Evolutionary conservation across 2,797 vertebrate species (phyloP).

Genomic region (Eulemur mongoz): DNA sequence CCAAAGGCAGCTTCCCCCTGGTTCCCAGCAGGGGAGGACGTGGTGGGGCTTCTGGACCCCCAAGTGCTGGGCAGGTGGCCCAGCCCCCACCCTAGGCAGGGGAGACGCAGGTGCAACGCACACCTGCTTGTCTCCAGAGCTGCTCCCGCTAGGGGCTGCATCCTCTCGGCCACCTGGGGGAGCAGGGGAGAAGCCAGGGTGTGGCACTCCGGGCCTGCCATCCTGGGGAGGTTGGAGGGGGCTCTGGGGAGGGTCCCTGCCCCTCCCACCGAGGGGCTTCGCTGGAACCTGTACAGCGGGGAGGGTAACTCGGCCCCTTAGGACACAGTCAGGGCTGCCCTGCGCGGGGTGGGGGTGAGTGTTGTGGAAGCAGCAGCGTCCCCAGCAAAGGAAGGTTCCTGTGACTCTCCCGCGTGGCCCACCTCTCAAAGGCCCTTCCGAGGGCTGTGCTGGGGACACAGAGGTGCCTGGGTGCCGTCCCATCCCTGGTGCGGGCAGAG

Average conservation of each 20-base stretch:
- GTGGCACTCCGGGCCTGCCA: rapidly evolving
- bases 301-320: neutral
- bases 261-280: neutral
- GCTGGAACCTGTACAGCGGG: neutral
- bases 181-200: neutral
- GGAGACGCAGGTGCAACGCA: rapidly evolving
- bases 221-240: neutral
- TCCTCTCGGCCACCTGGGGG: neutral
- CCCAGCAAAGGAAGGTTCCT: neutral
- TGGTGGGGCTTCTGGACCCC: neutral
- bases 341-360: no score
- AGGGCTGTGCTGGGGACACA: neutral
- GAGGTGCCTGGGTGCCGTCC: neutral
- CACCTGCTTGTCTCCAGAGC: no score
- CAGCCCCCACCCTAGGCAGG: neutral
- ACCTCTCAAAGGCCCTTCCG: neutral
- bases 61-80: neutral
- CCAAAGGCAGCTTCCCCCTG: neutral
- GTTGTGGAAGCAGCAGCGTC: neutral
- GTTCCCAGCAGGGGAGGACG: neutral
- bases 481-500: neutral
- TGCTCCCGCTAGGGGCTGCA: neutral
- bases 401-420: neutral
- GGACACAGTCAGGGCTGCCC: neutral
- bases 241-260: neutral